Base-by-base conservation (phyloP, 2,888 invertebrate species). In the Nemoura dubitans region DNA sequence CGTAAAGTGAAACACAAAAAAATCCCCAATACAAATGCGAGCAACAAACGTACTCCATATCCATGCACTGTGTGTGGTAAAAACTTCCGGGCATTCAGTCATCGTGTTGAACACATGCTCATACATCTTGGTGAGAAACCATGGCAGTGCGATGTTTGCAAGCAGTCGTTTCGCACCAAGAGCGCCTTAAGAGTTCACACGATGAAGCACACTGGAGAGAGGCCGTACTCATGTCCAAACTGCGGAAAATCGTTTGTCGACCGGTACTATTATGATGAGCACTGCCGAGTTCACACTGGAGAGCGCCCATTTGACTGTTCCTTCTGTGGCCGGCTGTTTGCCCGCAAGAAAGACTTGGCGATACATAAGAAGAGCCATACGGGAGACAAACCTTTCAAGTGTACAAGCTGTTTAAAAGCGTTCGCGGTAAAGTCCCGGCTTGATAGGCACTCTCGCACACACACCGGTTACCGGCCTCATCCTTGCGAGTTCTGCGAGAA, bases 61-160 rank as follows among this genome's bases (percentile, higher is more conserved):
- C 28, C 36, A 1, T 88, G 89, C 76, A 78, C 86, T 14, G 87
- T 88, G 27, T 89, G 89, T 86, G 88, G 87, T 21, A 88, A 88
- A 83, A 80, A 42, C 10, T 89, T 89, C 86, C 84, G 87, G 14
- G 89, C 89, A 14, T 89, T 87, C 86, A 89, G 89, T 30, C 88
- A 89, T 77, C 87, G 88, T 14, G 88, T 89, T 25, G 89, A 89
- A 59, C 89, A 89, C 87, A 89, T 89, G 88, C 78, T 89, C n/a
- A 89, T 88, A 26, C 89, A 89, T 85, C 86, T 88, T 3, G 86
- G 87, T 5, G 89, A 89, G 42, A 88, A 88, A n/a, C 87, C 88
- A 0, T 88, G 86, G 85, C 81, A 85, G 10, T 89, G 89, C 82
- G 59, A 83, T 10, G 85, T 87, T 1, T 89, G 89, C 85, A 80